Evolutionary conservation across 1,140 invertebrate genomes (phyloP).

Genomic region (Nasonia longicornis): DNA sequence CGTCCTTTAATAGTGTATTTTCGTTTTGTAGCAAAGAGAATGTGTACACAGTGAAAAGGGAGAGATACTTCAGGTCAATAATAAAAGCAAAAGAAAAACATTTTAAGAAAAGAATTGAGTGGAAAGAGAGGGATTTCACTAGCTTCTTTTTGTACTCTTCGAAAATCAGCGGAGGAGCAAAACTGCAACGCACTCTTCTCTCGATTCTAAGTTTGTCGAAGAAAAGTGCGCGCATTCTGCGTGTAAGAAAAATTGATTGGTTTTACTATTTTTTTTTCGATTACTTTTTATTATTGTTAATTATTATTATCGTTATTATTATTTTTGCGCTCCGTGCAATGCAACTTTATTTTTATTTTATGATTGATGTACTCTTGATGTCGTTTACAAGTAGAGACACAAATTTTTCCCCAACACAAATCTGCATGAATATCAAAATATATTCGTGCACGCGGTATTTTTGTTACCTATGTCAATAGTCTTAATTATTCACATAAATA

Average conservation of each 20-base stretch:
- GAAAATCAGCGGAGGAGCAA: constrained; percentile 44
- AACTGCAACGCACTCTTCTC: constrained; percentile 15
- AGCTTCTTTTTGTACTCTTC: constrained; percentile 54
- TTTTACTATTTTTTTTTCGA: constrained; percentile 37
- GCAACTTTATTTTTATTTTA: constrained; percentile 49
- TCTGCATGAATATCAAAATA: constrained; percentile 56
- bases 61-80: constrained; percentile 20
- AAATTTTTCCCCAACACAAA: constrained; percentile 48
- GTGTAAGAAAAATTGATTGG: constrained; percentile 39
- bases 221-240: constrained; percentile 30
- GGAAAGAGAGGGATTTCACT: constrained; percentile 39
- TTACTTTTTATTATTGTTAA: constrained; percentile 28
- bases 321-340: constrained; percentile 47
- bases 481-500: constrained; percentile 52
- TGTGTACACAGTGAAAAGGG: constrained; percentile 33
- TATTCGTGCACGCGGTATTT: constrained; percentile 44
- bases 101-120: background rate
- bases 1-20: constrained; percentile 17
- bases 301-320: constrained; percentile 10
- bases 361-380: constrained; percentile 57
- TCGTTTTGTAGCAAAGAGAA: constrained; percentile 30
- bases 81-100: constrained; percentile 24
- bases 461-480: constrained; percentile 43
- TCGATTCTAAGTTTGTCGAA: constrained; percentile 21
- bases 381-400: constrained; percentile 55